These are phyloP conservation scores for Drosophila melanogaster DNA, from an alignment of 1,140 invertebrate species.

Conservation along the genomic window Release_6_plus_ISO1_MT NC_004354.4:12396001-12396500, in stretches of 20 bases:
- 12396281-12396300: constrained; percentile 29
- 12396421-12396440: too few relatives aligned
- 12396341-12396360: too few relatives aligned
- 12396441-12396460: too few relatives aligned
- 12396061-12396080: constrained; percentile 9
- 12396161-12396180: constrained; percentile 57
- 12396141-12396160: constrained; percentile 11
- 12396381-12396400: too few relatives aligned
- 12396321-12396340: too few relatives aligned
- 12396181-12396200: constrained; percentile 56
- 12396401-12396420: too few relatives aligned
- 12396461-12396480: not conserved
- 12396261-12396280: constrained; percentile 44
- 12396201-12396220: constrained; percentile 54
- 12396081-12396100: not conserved
- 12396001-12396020: constrained; percentile 36
- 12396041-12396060: constrained; percentile 44
- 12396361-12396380: too few relatives aligned
- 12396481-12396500: not conserved
- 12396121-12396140: not conserved
- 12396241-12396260: constrained; percentile 51
- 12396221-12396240: constrained; percentile 64
- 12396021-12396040: constrained; percentile 42
- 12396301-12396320: not conserved
- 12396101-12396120: not conserved